Conservation (phyloP, 2,113 vertebrate genomes). For the Ochotona princeps region DNA sequence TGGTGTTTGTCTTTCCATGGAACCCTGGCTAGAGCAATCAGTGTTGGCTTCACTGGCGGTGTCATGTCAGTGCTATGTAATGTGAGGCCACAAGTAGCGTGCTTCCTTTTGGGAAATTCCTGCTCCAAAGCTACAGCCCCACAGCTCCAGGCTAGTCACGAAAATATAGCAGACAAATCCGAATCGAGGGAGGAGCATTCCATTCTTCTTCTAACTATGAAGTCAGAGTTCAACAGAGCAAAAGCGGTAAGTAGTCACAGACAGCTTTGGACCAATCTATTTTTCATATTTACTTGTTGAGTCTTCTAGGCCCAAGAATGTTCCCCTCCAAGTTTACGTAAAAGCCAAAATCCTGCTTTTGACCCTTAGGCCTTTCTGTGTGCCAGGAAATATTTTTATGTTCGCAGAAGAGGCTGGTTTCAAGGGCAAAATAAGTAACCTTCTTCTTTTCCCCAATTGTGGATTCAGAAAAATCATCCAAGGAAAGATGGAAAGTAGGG, state of each 20-base stretch:
- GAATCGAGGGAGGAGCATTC: not conserved
- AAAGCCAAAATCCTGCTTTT: not conserved
- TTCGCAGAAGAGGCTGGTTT: not conserved
- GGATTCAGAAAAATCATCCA: not conserved
- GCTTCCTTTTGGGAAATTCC: not conserved
- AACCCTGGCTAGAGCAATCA: not conserved
- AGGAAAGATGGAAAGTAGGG: not conserved
- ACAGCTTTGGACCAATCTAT: not conserved
- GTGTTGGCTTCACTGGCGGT: too few relatives aligned
- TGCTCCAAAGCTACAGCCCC: not conserved
- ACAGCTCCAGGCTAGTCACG: not conserved
- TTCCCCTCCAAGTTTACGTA: not conserved
- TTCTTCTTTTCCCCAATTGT: not conserved
- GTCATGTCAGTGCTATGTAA: fast-evolving
- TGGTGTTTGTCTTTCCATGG: too few relatives aligned
- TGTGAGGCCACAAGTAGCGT: not conserved
- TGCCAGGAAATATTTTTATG: not conserved
- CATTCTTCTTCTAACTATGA: not conserved
- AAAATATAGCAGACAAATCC: not conserved
- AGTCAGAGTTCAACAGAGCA: not conserved
- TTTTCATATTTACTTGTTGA: not conserved
- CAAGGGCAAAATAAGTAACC: not conserved
- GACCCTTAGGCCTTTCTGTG: too few relatives aligned
- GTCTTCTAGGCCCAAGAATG: not conserved
- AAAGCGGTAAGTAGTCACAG: not conserved